These are phyloP conservation scores for Thamnophis sirtalis DNA, from an alignment of 2,113 vertebrate genomes.

Conservation along the genomic window DNA sequence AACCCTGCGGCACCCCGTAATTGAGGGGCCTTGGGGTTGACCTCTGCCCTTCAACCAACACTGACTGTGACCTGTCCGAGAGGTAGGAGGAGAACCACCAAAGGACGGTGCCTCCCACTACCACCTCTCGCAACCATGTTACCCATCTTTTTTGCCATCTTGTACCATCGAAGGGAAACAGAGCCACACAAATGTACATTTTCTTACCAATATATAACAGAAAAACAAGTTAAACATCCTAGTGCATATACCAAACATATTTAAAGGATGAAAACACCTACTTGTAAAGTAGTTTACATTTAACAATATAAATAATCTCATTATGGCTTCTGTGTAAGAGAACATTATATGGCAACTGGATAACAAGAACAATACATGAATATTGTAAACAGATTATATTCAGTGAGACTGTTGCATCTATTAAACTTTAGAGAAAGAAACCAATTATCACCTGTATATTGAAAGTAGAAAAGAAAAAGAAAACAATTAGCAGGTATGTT, in stretches of 20 bases:
- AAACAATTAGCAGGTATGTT: not conserved
- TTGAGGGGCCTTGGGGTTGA: no score
- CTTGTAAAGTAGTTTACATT: not conserved
- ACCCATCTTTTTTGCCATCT: not conserved
- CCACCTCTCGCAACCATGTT: no score
- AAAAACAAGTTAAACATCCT: not conserved
- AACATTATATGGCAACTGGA: not conserved
- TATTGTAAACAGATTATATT: not conserved
- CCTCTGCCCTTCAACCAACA: no score
- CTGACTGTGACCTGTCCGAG: no score
- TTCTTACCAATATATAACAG: not conserved
- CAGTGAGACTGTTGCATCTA: not conserved
- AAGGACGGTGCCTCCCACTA: no score
- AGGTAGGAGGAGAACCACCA: no score
- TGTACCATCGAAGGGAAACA: not conserved
- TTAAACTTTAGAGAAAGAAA: not conserved
- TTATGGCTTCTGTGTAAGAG: not conserved
- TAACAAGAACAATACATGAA: not conserved
- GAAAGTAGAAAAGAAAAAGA: not conserved
- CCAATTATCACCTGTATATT: not conserved
- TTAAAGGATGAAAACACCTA: not conserved
- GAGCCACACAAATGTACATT: not conserved
- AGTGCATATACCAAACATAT: not conserved
- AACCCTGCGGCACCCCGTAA: no score
- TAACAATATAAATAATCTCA: not conserved